phyloP scores from a whole-genome alignment of 2,888 invertebrate genomes.

The Platypus cylindrus region DNA sequence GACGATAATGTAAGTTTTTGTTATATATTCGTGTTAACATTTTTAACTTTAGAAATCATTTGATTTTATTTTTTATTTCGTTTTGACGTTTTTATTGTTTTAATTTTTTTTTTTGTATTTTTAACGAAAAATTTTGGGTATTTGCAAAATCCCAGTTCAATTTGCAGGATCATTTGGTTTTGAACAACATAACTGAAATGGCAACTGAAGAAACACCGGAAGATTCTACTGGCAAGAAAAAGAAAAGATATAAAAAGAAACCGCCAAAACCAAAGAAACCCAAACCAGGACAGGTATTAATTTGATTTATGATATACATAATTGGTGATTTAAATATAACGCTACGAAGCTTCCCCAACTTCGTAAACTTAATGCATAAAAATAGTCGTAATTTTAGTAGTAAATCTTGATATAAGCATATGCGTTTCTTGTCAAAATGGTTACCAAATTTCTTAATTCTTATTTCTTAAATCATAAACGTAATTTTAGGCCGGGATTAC shows the following conservation, averaged over 20 bases:
- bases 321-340: too few relatives aligned
- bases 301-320: background rate
- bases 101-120: constrained; percentile 7
- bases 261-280: constrained; percentile 64
- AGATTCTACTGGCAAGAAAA: constrained; percentile 44
- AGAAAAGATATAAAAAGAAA: constrained; percentile 72
- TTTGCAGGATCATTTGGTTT: constrained; percentile 24
- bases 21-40: constrained; percentile 1
- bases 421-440: too few relatives aligned
- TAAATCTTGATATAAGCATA: too few relatives aligned
- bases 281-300: constrained; percentile 52
- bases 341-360: too few relatives aligned
- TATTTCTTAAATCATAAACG: too few relatives aligned
- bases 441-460: too few relatives aligned
- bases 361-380: too few relatives aligned
- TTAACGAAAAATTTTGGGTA: constrained; percentile 8
- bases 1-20: constrained; percentile 21
- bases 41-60: background rate
- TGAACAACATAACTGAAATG: constrained; percentile 32
- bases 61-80: constrained; percentile 2
- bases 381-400: too few relatives aligned
- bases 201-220: constrained; percentile 31
- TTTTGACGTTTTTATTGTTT: constrained; percentile 3
- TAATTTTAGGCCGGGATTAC: too few relatives aligned
- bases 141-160: constrained; percentile 13